A percentile compares a stretch with the other conserved stretches of the same genome.
Evolutionary conservation across 1,140 invertebrate genomes (phyloP).

Genomic region (Ceratina calcarata): DNA sequence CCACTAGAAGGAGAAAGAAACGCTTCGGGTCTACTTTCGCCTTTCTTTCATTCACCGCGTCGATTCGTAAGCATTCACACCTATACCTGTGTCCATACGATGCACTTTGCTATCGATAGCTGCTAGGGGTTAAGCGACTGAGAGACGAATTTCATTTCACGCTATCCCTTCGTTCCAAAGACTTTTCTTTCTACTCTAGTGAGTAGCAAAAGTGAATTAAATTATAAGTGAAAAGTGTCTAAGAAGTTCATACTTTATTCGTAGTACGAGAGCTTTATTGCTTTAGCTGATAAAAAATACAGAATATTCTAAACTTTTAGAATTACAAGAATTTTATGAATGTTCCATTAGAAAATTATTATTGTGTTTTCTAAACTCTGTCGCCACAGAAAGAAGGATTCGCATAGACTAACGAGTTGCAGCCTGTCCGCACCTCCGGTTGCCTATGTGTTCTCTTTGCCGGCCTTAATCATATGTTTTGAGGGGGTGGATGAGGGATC

Average conservation of each 20-base stretch:
- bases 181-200: no score
- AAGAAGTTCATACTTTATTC: not conserved
- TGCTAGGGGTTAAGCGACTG: not conserved
- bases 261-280: no score
- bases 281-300: not conserved
- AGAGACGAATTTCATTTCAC: not conserved
- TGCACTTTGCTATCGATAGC: constrained; percentile 21
- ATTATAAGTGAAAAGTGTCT: not conserved
- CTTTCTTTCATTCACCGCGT: constrained; percentile 42
- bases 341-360: constrained; percentile 19
- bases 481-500: constrained; percentile 51
- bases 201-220: no score
- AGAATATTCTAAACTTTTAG: constrained; percentile 32
- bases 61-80: constrained; percentile 41
- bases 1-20: constrained; percentile 65
- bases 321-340: constrained; percentile 42
- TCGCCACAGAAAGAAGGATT: not conserved
- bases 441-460: not conserved
- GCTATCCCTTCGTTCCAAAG: no score
- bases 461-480: constrained; percentile 41
- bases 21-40: constrained; percentile 56
- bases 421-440: not conserved
- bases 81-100: constrained; percentile 19
- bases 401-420: not conserved
- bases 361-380: not conserved